Conservation (phyloP, 1,140 invertebrate genomes). For the Pseudomyrmex dendroicus region DNA sequence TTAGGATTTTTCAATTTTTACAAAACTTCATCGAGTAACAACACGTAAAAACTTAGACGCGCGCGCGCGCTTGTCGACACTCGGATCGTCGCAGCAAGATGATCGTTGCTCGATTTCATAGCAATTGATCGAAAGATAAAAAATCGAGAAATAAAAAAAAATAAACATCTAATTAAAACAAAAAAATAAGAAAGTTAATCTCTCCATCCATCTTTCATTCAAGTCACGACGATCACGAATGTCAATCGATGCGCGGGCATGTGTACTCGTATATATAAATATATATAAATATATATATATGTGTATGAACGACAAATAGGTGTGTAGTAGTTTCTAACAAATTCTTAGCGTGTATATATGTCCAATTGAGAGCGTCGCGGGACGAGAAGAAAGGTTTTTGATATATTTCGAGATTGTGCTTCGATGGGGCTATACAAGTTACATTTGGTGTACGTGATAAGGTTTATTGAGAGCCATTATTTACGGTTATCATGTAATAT, state of each 20-base stretch:
- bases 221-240: constrained; percentile 30
- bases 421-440: constrained; percentile 53
- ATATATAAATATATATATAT: constrained; percentile 71
- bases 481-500: constrained; percentile 60
- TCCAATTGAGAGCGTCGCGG: constrained; percentile 76
- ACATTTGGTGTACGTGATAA: constrained; percentile 61
- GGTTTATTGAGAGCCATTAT: constrained; percentile 59
- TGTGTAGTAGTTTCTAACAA: constrained; percentile 83
- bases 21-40: constrained; percentile 44
- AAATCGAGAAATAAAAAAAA: too few species aligned
- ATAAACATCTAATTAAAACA: too few species aligned
- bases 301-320: constrained; percentile 77
- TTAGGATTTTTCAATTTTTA: constrained; percentile 82
- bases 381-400: constrained; percentile 53
- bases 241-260: constrained; percentile 2
- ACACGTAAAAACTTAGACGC: constrained; percentile 28
- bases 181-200: not conserved
- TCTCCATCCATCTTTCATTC: constrained; percentile 60
- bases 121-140: not conserved
- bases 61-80: constrained; percentile 11
- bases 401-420: constrained; percentile 51
- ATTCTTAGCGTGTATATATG: constrained; percentile 84
- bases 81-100: constrained; percentile 7
- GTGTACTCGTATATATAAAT: constrained; percentile 57
- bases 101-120: not conserved